Conservation (phyloP, 2,113 vertebrate genomes). For the Herpetotheres cachinnans region DNA sequence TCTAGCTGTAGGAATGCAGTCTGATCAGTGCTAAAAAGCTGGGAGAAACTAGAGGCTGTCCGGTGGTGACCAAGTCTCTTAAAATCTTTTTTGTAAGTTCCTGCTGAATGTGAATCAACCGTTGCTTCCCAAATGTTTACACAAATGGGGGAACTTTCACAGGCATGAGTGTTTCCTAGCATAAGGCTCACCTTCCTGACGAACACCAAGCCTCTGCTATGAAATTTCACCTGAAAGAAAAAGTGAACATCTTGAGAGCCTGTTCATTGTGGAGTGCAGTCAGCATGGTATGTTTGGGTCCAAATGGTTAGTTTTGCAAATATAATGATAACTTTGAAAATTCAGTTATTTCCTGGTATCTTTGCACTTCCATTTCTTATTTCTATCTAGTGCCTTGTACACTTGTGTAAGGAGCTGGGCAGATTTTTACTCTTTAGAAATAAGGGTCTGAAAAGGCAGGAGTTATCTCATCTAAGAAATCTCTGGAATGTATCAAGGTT, state of each 20-base stretch:
- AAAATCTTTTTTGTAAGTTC: neutral
- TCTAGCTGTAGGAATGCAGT: neutral
- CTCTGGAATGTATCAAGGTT: neutral
- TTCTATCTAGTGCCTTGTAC: neutral
- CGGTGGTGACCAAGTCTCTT: accelerated
- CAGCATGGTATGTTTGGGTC: neutral
- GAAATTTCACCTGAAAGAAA: neutral
- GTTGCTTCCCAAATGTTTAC: neutral
- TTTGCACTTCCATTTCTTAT: neutral
- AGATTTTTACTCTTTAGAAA: neutral
- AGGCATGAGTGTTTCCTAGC: neutral
- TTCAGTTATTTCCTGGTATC: neutral
- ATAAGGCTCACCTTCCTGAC: neutral
- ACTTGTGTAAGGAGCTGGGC: neutral
- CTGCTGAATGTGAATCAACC: neutral
- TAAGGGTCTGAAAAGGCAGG: neutral
- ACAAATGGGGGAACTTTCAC: neutral
- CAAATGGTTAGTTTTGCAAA: neutral
- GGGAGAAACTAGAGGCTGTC: neutral
- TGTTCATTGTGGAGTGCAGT: accelerated
- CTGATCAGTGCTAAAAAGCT: neutral
- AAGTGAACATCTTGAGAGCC: neutral
- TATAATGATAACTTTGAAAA: neutral
- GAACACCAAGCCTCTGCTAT: neutral
- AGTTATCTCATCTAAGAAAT: neutral